These are phyloP conservation scores for Cettia cetti DNA, from an alignment of 2,113 vertebrate species.

Conservation along the genomic window DNA sequence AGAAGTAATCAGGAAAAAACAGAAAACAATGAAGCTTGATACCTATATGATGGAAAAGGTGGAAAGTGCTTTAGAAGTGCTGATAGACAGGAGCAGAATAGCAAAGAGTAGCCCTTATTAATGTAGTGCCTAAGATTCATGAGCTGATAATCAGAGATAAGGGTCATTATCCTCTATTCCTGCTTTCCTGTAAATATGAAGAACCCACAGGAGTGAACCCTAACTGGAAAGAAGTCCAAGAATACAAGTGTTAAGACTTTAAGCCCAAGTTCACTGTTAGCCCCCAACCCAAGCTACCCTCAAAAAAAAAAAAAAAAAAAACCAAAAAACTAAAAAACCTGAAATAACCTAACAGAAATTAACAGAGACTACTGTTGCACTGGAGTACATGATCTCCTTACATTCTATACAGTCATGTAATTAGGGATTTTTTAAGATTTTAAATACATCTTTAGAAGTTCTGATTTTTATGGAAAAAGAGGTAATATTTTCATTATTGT, in stretches of 20 bases:
- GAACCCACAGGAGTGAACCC: background rate
- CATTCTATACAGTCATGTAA: background rate
- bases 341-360: background rate
- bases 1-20: background rate
- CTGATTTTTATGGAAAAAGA: background rate
- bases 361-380: background rate
- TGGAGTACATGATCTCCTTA: background rate
- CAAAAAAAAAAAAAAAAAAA: background rate
- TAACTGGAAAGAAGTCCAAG: background rate
- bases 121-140: background rate
- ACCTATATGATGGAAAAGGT: background rate
- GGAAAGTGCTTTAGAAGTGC: background rate
- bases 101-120: background rate
- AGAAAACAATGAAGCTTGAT: background rate
- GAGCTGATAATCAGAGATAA: background rate
- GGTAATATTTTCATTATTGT: background rate
- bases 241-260: background rate
- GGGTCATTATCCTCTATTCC: background rate
- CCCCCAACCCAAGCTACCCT: background rate
- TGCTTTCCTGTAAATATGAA: background rate
- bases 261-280: background rate
- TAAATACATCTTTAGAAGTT: background rate
- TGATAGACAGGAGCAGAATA: background rate
- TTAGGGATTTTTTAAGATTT: background rate
- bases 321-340: no score